Conservation (phyloP, 2,888 invertebrate genomes). For the Leucoma salicis region DNA sequence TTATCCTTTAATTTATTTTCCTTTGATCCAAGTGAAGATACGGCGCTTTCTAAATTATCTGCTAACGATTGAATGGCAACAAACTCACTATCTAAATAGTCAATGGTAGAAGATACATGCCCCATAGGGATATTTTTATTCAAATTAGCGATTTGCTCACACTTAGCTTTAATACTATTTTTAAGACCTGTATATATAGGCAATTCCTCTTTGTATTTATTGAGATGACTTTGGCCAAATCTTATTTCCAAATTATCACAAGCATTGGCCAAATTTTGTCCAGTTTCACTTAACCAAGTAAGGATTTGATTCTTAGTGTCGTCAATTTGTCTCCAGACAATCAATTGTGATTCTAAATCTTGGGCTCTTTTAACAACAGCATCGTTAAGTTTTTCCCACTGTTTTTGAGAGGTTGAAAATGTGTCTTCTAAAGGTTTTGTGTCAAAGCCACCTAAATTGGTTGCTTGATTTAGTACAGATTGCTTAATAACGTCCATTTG, state of each 20-base stretch:
- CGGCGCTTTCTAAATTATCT: conserved; percentile 87
- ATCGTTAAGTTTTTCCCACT: conserved; percentile 88
- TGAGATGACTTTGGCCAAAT: conserved; percentile 88
- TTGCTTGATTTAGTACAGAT: conserved; percentile 86
- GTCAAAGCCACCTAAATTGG: conserved; percentile 85
- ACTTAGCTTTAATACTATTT: conserved; percentile 90
- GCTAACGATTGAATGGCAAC: conserved; percentile 87
- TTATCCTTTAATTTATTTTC: conserved; percentile 87
- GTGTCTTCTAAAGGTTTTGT: conserved; percentile 82
- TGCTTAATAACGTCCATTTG: conserved; percentile 90
- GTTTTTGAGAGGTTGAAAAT: conserved; percentile 83
- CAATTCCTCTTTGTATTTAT: conserved; percentile 93
- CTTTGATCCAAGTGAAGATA: conserved; percentile 87
- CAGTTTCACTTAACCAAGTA: conserved; percentile 92
- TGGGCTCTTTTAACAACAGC: conserved; percentile 88
- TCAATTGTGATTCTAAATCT: conserved; percentile 92
- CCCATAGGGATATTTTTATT: conserved; percentile 88
- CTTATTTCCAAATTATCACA: conserved; percentile 91
- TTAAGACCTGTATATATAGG: conserved; percentile 89
- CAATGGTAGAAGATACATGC: conserved; percentile 85
- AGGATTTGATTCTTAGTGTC: conserved; percentile 91
- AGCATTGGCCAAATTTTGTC: conserved; percentile 88
- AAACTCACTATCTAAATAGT: conserved; percentile 89
- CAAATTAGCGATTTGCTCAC: conserved; percentile 88
- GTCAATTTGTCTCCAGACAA: conserved; percentile 96